Base-by-base conservation (phyloP, 2,888 invertebrate genomes). In the Spicauda simplicius region DNA sequence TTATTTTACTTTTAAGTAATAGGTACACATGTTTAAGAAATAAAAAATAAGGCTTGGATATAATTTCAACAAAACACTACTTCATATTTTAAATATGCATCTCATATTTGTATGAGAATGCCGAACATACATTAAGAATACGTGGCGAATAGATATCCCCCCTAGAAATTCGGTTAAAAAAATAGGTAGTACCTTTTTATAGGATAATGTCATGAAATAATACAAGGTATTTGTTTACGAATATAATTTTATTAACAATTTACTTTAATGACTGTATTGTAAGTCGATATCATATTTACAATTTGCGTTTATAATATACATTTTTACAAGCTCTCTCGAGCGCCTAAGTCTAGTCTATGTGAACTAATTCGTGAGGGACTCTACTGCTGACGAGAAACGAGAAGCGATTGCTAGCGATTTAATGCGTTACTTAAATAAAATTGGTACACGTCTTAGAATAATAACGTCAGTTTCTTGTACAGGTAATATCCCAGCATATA, bases 241-340 rank as follows among this genome's bases (percentile, higher is more conserved):
- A 93, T 93, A 93, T 93, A 93, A 88, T 92, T 93, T 93, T 93
- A 93, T 92, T 93, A 93, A 93, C 93, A 93, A 90, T 91, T 92
- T 90, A 91, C 87, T 91, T 93, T 91, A 92, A 90, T 93, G 93
- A 93, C 91, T 93, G 92, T 90, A 91, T 73, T 90, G 84, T 89
- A 87, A 91, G 91, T 91, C 91, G 89, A 90, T 91, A 91, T 88
- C 78, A 79, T 92, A 92, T 92, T 88, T 93, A 93, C 92, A 93
- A 88, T 90, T 90, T 87, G 83, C 82, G 75, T 84, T 81, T 67
- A 80, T 86, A 88, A 87, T 79, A 86, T 93, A 93, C 93, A 93
- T 93, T 93, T 93, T 86, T 93, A 93, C 92, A 92, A 81, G 83
- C 83, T 88, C 84, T 83, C 78, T 76, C 80, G 77, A 77, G 75